A percentile compares a stretch with the other conserved stretches of the same genome.
Evolutionary conservation across 2,797 vertebrate species (phyloP).

Genomic region (Pipistrellus pipistrellus): DNA sequence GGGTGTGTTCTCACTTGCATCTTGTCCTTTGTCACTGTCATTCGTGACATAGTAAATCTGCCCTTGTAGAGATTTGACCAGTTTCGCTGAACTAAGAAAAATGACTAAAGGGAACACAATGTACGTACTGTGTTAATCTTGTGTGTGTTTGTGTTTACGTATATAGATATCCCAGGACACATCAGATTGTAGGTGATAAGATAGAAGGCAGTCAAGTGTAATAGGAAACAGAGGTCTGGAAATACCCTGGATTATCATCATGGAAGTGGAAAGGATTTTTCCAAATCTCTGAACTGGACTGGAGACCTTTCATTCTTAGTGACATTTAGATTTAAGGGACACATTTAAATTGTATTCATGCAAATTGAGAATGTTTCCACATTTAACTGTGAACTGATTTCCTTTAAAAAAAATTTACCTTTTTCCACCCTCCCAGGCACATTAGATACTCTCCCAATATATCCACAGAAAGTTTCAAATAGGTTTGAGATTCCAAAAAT

Average conservation of each 20-base stretch:
- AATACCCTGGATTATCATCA: conserved; percentile 63
- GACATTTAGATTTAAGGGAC: not conserved
- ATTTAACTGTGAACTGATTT: not conserved
- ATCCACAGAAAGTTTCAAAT: conserved; percentile 23
- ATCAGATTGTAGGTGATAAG: conserved; percentile 5
- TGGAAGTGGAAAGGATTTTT: conserved; percentile 54
- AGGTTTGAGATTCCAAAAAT: not conserved
- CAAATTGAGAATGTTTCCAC: not conserved
- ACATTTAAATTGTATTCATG: not conserved
- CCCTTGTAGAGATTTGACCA: not conserved
- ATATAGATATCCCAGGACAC: not conserved
- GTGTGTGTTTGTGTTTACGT: not conserved
- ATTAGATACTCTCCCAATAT: not conserved
- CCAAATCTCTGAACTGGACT: not conserved
- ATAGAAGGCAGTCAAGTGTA: conserved; percentile 31
- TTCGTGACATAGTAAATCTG: not conserved
- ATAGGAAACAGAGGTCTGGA: conserved; percentile 3
- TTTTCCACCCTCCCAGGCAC: not conserved
- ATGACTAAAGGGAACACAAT: not conserved
- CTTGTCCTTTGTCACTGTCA: not conserved
- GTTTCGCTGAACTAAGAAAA: conserved; percentile 20
- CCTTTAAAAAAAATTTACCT: not conserved
- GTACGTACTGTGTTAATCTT: not conserved
- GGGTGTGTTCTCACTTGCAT: not conserved
- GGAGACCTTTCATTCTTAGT: not conserved